These are phyloP conservation scores for Callocephalon fimbriatum DNA, from an alignment of 2,113 vertebrate species.

Conservation along the genomic window DNA sequence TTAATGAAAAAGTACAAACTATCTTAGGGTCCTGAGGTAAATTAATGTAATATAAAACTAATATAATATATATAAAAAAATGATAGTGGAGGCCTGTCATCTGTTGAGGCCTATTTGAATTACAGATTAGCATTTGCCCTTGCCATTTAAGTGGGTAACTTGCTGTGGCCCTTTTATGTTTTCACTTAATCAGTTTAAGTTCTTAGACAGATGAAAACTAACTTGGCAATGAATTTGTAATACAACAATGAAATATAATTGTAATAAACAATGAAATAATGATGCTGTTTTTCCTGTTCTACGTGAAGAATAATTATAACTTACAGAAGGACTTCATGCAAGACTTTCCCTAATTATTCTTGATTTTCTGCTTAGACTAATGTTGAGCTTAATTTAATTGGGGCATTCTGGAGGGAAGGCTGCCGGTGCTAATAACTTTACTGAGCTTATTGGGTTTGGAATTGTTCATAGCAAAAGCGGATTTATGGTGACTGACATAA, in stretches of 20 bases:
- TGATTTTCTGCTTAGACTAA: not conserved
- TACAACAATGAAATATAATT: not conserved
- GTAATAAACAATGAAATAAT: not conserved
- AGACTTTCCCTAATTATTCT: not conserved
- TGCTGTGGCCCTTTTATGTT: conserved; percentile 1
- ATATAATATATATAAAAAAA: not conserved
- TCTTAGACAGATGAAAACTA: not conserved
- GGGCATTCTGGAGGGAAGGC: not conserved
- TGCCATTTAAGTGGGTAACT: not conserved
- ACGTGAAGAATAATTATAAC: not conserved
- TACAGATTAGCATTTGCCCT: not conserved
- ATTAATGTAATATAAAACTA: not conserved
- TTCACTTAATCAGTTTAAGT: conserved; percentile 6
- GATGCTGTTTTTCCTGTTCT: not conserved
- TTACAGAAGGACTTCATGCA: not conserved
- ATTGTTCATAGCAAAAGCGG: not conserved
- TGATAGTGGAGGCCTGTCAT: not conserved
- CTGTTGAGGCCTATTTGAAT: not conserved
- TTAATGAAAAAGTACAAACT: not conserved
- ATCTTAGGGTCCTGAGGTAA: not conserved
- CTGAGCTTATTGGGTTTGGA: not conserved
- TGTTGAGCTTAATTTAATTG: conserved; percentile 15
- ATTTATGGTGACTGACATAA: not conserved
- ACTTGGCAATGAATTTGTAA: not conserved
- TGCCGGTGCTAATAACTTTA: not conserved